Conservation (phyloP, 2,888 invertebrate genomes). For the Rhorus exstirpatorius region DNA sequence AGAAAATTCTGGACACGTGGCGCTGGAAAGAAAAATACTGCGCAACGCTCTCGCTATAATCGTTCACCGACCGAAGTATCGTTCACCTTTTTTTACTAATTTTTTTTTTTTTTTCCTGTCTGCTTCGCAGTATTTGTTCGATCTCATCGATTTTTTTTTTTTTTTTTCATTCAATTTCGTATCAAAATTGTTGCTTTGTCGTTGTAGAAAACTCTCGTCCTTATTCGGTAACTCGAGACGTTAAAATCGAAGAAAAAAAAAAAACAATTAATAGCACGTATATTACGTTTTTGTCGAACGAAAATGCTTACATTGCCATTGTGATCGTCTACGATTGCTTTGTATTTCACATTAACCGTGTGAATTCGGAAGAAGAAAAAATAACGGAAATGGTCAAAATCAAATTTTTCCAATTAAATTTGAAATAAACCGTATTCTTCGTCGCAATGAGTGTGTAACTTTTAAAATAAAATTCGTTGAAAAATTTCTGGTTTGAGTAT, state of each 20-base stretch:
- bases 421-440: too few species aligned
- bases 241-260: background rate
- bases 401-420: background rate
- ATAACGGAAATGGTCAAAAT: background rate
- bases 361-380: background rate
- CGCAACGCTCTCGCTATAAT: constrained; percentile 40
- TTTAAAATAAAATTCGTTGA: too few species aligned
- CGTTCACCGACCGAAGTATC: constrained; percentile 58
- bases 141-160: constrained; percentile 65
- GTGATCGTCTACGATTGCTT: background rate
- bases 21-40: constrained; percentile 15
- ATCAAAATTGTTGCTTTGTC: constrained; percentile 8
- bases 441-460: too few species aligned
- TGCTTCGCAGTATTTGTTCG: constrained; percentile 70
- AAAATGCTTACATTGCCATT: constrained; percentile 13
- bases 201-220: background rate
- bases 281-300: constrained; percentile 9
- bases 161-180: constrained; percentile 2
- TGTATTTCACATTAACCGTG: background rate
- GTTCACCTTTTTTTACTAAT: constrained; percentile 17
- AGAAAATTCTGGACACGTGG: constrained; percentile 22
- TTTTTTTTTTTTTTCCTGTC: constrained; percentile 25
- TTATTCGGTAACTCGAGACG: background rate
- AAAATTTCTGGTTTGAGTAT: too few species aligned
- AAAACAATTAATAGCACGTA: background rate